A percentile compares a stretch with the other conserved stretches of the same genome.
Evolutionary conservation across 2,888 invertebrate species (phyloP).

Genomic region (Oxycera nigricornis): DNA sequence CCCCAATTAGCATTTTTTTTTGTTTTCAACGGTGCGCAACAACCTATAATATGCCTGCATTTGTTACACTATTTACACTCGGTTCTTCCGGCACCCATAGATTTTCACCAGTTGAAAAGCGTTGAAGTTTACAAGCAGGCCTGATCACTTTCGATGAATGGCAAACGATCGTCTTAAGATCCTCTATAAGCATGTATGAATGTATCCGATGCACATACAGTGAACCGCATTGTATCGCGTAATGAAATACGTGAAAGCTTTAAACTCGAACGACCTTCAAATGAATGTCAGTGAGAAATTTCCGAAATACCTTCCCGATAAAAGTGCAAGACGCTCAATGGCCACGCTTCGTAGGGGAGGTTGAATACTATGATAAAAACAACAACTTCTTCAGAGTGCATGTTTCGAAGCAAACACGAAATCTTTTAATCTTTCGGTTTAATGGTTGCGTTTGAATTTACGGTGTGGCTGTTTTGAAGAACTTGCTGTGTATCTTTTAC

Average conservation of each 20-base stretch:
- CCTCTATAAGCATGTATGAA: not conserved
- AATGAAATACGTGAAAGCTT: slow-evolving; percentile 1
- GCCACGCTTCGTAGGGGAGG: not conserved
- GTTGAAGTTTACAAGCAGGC: not conserved
- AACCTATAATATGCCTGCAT: not conserved
- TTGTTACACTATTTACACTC: not conserved
- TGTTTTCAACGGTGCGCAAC: not conserved
- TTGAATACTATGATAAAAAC: not conserved
- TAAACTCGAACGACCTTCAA: slow-evolving; percentile 3
- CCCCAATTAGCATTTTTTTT: not conserved
- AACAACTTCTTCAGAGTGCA: not conserved
- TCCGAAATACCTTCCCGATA: not conserved
- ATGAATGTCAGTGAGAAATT: slow-evolving; percentile 7
- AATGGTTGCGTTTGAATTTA: too few relatives aligned
- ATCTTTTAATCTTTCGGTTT: too few relatives aligned
- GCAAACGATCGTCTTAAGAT: not conserved
- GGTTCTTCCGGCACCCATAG: not conserved
- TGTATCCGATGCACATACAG: not conserved
- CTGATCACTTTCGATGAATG: slow-evolving; percentile 12
- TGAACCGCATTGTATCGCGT: not conserved
- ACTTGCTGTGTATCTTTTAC: too few relatives aligned
- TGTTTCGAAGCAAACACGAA: too few relatives aligned
- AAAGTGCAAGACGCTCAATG: not conserved
- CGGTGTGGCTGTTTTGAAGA: too few relatives aligned
- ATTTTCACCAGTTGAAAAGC: slow-evolving; percentile 10